Evolutionary conservation across 2,797 vertebrate genomes (phyloP).

Genomic region (Babyrousa celebensis): DNA sequence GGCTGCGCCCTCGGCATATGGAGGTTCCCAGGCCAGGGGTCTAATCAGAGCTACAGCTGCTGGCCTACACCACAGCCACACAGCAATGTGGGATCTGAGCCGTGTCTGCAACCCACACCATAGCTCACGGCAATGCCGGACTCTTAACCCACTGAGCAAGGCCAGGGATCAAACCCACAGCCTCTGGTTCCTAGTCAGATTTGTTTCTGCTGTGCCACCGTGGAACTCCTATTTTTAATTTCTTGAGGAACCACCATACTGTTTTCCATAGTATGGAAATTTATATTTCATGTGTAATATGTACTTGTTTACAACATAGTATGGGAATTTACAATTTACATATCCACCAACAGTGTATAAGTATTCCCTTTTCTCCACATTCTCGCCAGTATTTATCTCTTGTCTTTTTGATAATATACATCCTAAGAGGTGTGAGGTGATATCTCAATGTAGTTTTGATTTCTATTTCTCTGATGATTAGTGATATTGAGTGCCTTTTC

Average conservation of each 20-base stretch:
- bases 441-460: not conserved
- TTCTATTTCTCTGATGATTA: not conserved
- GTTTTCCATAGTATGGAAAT: not conserved
- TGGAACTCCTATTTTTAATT: not conserved
- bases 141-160: too few species aligned
- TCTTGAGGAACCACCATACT: not conserved
- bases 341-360: not conserved
- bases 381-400: not conserved
- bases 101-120: too few species aligned
- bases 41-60: too few species aligned
- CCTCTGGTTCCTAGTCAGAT: too few species aligned
- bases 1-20: too few species aligned
- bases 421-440: not conserved
- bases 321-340: not conserved
- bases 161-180: too few species aligned
- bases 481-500: not conserved
- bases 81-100: too few species aligned
- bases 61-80: too few species aligned
- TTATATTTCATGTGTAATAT: not conserved
- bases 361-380: not conserved
- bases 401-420: not conserved
- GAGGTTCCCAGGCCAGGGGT: too few species aligned
- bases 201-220: too few species aligned
- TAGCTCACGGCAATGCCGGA: too few species aligned
- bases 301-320: not conserved